Base-by-base conservation (phyloP, 53 echinoderm and acorn worm genomes). In the Hippasteria phrygiana region DNA sequence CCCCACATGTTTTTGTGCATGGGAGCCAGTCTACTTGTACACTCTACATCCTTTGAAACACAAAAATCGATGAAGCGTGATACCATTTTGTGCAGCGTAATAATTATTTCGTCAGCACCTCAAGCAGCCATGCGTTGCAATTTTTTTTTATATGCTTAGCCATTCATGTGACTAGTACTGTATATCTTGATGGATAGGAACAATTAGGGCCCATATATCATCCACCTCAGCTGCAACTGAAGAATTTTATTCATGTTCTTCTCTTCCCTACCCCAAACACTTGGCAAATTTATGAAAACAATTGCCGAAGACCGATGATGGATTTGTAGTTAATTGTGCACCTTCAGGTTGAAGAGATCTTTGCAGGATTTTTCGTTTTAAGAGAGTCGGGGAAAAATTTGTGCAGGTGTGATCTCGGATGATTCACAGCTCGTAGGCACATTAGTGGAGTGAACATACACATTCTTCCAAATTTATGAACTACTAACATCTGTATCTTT, bases 261-360 rank as follows among this genome's bases (percentile, higher is more conserved):
- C 51, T 24, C 43, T 48, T 48, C 50, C 28, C 17, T 33, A 31
- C 76, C 59, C 26, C 26, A 59, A 59, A 18, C 76, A 54, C 32
- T 76, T 76, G 34, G 43, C 33, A 40, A 76, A 32, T 28, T 45
- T 45, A 75, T 75, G 75, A 75, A 75, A 75, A 76, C 47, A 74
- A 74, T 42, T 46, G 28, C 22, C n/a, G 24, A 48, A 76, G 53
- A 50, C 33, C 27, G 51, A 16, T 76, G 76, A 53, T 43, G 17
- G 76, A 53, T 51, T 54, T n/a, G 4, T 24, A 59, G 59, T 59
- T 22, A 24, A 59, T 59, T 59, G 16, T 7, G 26, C 17, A 59
- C 4, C 59, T 59, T 59, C 3, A 0, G 6, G 59, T 4, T 59
- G 5, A 59, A 59, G n/a, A 59, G 26, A 8, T 59, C 0, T 24